Evolutionary conservation across 2,113 vertebrate genomes (phyloP).

Genomic region (Oxyura jamaicensis): DNA sequence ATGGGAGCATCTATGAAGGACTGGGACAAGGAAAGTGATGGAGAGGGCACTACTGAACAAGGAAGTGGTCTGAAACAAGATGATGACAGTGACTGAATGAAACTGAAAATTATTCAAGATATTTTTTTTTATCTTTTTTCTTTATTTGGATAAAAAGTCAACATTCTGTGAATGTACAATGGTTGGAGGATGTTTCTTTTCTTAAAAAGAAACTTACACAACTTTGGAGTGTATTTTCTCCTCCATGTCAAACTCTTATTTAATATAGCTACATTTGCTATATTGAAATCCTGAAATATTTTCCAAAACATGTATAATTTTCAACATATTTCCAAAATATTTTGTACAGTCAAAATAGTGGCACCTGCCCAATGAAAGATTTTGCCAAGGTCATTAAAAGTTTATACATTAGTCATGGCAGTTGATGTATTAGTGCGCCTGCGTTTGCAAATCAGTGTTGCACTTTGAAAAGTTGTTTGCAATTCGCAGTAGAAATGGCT

Average conservation of each 20-base stretch:
- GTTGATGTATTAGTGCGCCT: slow-evolving; percentile 42
- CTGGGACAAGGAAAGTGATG: slow-evolving; percentile 91
- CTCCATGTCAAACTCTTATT: slow-evolving; percentile 16
- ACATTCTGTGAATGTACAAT: slow-evolving; percentile 48
- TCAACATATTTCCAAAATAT: slow-evolving; percentile 65
- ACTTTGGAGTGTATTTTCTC: neutral
- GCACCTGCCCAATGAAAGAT: slow-evolving; percentile 45
- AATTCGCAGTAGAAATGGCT: slow-evolving; percentile 51
- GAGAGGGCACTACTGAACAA: neutral
- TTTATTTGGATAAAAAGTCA: neutral
- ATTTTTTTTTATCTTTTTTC: neutral
- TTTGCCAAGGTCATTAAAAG: slow-evolving; percentile 51
- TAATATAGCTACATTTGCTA: slow-evolving; percentile 34
- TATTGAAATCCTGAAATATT: slow-evolving; percentile 61
- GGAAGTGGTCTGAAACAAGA: slow-evolving; percentile 28
- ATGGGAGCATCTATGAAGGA: slow-evolving; percentile 97
- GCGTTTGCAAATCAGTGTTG: slow-evolving; percentile 50
- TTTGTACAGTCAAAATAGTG: slow-evolving; percentile 73
- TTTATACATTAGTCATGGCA: slow-evolving; percentile 39
- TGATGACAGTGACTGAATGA: slow-evolving; percentile 69
- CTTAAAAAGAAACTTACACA: neutral
- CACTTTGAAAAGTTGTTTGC: slow-evolving; percentile 52
- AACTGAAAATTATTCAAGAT: neutral
- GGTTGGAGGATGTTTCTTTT: neutral
- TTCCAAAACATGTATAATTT: slow-evolving; percentile 62